A percentile compares a stretch with the other conserved stretches of the same genome.
Evolutionary conservation across 2,888 invertebrate species (phyloP).

Genomic region (Dicyrtomina minuta): DNA sequence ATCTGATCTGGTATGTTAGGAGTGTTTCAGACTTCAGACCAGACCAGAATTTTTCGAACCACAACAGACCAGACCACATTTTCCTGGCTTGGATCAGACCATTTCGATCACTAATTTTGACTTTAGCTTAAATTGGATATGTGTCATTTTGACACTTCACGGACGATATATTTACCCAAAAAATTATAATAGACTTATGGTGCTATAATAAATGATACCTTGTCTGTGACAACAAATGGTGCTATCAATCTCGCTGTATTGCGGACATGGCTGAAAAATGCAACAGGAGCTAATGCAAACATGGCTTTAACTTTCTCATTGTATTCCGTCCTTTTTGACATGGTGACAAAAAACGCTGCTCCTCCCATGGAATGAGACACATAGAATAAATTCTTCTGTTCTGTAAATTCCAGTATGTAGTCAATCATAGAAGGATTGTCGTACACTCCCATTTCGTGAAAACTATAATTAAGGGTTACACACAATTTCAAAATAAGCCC

Average conservation of each 20-base stretch:
- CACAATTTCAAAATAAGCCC: background rate
- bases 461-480: slow-evolving; percentile 29
- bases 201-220: too few relatives aligned
- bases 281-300: slow-evolving; percentile 41
- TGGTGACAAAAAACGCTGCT: slow-evolving; percentile 57
- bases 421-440: slow-evolving; percentile 64
- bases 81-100: too few relatives aligned
- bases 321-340: slow-evolving; percentile 55
- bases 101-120: too few relatives aligned
- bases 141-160: too few relatives aligned
- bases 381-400: slow-evolving; percentile 58
- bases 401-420: slow-evolving; percentile 58
- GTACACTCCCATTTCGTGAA: slow-evolving; percentile 61
- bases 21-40: too few relatives aligned
- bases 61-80: too few relatives aligned
- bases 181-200: too few relatives aligned
- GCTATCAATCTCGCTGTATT: slow-evolving; percentile 12
- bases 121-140: too few relatives aligned
- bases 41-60: too few relatives aligned
- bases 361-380: slow-evolving; percentile 65
- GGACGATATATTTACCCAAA: too few relatives aligned
- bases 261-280: slow-evolving; percentile 35
- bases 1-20: too few relatives aligned
- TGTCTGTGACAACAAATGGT: slow-evolving; percentile 11
- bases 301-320: slow-evolving; percentile 40